Base-by-base conservation (phyloP, 2,888 invertebrate genomes). In the Microplitis manilae region DNA sequence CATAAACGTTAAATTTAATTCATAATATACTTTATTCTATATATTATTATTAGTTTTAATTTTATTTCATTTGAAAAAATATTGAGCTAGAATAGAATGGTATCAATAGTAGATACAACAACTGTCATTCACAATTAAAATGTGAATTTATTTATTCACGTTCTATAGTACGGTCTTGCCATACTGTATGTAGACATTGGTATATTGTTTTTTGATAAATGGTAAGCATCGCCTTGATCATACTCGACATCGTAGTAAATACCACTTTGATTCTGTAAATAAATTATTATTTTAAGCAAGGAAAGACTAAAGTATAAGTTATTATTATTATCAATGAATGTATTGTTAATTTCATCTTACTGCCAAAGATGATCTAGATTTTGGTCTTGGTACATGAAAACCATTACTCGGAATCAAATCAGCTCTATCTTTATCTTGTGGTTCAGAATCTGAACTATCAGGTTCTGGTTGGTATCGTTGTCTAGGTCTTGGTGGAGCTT, bases 211-310 rank as follows among this genome's bases (percentile, higher is more conserved):
- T 91, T 90, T 79, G 91, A 92, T 50, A 92, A 86, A 83, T 92
- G 92, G 79, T 91, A 91, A 79, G 91, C 90, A 79, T 92, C 92
- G 40, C 92, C 91, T 81, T 92, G 93, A 86, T 96, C 96, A 85
- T 96, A 96, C 81, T 96, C 96, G 40, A 97, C 96, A 86, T 97
- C 96, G 86, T 96, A 96, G 90, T 97, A 96, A 84, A 96, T 96
- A 72, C 96, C 96, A 83, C 95, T 96, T 92, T 96, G 96, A 90
- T 96, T 96, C 96, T 96, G 91, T 75, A 92, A 92, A 83, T 75
- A 50, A 70, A 69, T 30, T 30, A 2, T 30, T 30, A 30, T 30
- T 30, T 30, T 2, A 30, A 30, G 30, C 4, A 2, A 30, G 30
- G 68, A 80, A 80, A 17, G 76, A 62, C 77, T 30, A 39, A 50